phyloP scores from a whole-genome alignment of 2,888 invertebrate species.

The Oxystoma pomonae region DNA sequence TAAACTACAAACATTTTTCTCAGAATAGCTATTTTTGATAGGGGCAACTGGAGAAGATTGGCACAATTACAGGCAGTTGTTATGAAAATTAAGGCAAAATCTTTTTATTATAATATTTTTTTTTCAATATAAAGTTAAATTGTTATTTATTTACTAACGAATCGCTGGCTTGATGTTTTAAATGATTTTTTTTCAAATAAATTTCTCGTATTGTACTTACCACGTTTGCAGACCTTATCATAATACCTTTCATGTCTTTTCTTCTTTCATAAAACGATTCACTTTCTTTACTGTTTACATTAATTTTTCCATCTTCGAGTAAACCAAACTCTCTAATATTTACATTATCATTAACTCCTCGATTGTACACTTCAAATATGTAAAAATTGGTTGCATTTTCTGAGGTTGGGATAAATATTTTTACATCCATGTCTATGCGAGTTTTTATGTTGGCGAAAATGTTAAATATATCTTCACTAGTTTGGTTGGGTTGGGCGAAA shows the following conservation, averaged over 20 bases:
- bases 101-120: no score
- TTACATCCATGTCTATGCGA: constrained; percentile 30
- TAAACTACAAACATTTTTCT: no score
- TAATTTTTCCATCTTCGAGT: constrained; percentile 1
- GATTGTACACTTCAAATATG: constrained; percentile 32
- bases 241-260: constrained; percentile 31
- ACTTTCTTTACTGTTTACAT: constrained; percentile 4
- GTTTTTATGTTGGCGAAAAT: constrained; percentile 23
- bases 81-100: no score
- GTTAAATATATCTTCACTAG: constrained; percentile 6
- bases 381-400: constrained; percentile 13
- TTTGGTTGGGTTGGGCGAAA: constrained; percentile 5
- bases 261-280: constrained; percentile 29
- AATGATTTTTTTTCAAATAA: no score
- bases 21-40: background rate
- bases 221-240: constrained; percentile 31
- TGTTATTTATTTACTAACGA: no score
- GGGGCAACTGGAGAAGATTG: background rate
- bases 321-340: constrained; percentile 12
- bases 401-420: constrained; percentile 19
- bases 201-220: constrained; percentile 20
- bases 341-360: constrained; percentile 22
- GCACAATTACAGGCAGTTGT: no score
- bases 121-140: no score
- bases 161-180: no score